Conservation (phyloP, 2,113 vertebrate genomes). For the Microtus ochrogaster region DNA sequence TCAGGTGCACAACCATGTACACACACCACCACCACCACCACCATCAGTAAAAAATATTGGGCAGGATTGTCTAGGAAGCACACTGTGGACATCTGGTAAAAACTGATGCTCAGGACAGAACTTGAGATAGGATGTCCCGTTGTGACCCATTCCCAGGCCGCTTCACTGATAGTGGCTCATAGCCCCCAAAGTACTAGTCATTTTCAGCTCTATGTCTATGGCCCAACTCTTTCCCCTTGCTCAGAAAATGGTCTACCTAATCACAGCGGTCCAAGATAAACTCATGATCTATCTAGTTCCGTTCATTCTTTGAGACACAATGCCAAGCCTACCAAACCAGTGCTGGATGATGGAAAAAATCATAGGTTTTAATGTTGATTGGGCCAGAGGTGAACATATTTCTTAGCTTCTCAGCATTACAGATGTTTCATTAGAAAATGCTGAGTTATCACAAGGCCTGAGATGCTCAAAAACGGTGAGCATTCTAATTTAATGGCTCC, state of each 20-base stretch:
- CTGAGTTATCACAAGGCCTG: not conserved
- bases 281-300: not conserved
- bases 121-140: not conserved
- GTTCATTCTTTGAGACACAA: slow-evolving; percentile 11
- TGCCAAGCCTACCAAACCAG: not conserved
- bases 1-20: not conserved
- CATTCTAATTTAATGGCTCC: not conserved
- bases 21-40: not conserved
- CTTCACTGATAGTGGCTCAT: not conserved
- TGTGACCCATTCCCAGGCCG: not conserved
- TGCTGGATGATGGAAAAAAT: not conserved
- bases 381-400: not conserved
- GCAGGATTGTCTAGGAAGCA: not conserved
- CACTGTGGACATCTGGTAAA: slow-evolving; percentile 26
- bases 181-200: not conserved
- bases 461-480: not conserved
- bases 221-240: not conserved
- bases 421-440: not conserved
- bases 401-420: not conserved
- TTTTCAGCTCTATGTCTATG: not conserved
- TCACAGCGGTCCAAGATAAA: not conserved
- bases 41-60: not conserved
- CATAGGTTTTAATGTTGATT: not conserved
- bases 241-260: not conserved
- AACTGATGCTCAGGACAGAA: not conserved